Conservation (phyloP, 2,113 vertebrate genomes). For the Chamaea fasciata region DNA sequence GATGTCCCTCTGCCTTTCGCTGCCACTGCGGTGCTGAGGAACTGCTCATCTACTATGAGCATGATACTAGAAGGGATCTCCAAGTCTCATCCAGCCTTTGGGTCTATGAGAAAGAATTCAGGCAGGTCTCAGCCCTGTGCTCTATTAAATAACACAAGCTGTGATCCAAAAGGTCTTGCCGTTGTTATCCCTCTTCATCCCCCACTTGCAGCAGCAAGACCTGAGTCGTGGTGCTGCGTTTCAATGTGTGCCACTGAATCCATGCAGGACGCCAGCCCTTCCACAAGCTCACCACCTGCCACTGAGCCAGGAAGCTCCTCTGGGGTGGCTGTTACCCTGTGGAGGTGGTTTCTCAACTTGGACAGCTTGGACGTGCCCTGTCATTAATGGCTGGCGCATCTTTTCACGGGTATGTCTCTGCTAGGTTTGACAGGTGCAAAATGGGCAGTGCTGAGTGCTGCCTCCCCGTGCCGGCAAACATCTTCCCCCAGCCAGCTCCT, state of each 20-base stretch:
- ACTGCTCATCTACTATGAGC: neutral
- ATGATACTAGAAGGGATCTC: neutral
- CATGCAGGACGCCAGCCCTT: neutral
- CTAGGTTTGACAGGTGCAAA: neutral
- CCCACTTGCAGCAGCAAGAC: neutral
- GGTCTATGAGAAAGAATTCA: neutral
- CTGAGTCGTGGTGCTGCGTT: accelerated
- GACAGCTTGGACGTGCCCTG: neutral
- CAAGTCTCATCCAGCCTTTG: neutral
- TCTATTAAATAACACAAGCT: neutral
- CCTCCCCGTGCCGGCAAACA: neutral
- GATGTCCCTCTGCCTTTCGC: neutral
- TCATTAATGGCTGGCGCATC: neutral
- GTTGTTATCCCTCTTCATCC: accelerated
- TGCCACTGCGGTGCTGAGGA: neutral
- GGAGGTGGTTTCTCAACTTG: neutral
- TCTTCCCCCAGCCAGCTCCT: neutral
- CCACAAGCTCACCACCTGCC: neutral
- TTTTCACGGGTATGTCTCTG: neutral
- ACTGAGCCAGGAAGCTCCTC: neutral
- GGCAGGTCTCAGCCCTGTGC: neutral
- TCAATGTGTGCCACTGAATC: accelerated
- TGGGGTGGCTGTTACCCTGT: accelerated
- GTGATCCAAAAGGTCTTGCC: neutral
- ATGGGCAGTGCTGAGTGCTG: neutral